Evolutionary conservation across 2,888 invertebrate genomes (phyloP), one percentile per base, ranked within the genome.

Genomic region (Julus scanicus): DNA sequence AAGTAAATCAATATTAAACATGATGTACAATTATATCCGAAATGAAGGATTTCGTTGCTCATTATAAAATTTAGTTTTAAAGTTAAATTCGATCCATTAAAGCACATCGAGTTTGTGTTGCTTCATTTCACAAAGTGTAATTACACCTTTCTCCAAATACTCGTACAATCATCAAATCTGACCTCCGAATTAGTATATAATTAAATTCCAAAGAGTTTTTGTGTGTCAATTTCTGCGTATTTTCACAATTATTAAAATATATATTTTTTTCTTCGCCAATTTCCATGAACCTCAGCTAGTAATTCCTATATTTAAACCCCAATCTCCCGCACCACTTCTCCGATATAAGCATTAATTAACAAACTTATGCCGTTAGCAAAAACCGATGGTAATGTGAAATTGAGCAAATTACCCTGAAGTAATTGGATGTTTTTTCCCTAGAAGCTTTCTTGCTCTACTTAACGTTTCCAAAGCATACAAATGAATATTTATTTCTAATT

Each of bases 311-410:
- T 15, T 63, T 63, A 20, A 63, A 20, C 20, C 20, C 20, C 63
- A 63, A 63, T 13, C 17, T 17, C 20, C 9, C 9, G 63, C 63
- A 20, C 63, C 9, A 20, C 63, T 63, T 63, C 20, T n/a, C 63
- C 63, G 20, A 63, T 63, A 20, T 63, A 63, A 63, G 63, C 63
- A 63, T 63, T 63, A 63, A 63, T 63, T 63, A 63, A 63, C 63
- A 63, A 63, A 63, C 63, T 63, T 63, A 63, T 63, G 63, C 63
- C 63, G 63, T 63, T 63, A 63, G 63, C 63, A 63, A 63, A 63
- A 63, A 63, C 63, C 63, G 63, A 63, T 63, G 63, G 63, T 63
- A 63, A 63, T 63, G 63, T 20, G 63, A 63, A 63, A 63, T 63
- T 63, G 63, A 63, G 63, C 63, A 63, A 63, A 63, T 63, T 63